Evolutionary conservation across 2,797 vertebrate genomes (phyloP), one percentile per base, ranked within the genome.

Genomic region (Microhierax caerulescens): DNA sequence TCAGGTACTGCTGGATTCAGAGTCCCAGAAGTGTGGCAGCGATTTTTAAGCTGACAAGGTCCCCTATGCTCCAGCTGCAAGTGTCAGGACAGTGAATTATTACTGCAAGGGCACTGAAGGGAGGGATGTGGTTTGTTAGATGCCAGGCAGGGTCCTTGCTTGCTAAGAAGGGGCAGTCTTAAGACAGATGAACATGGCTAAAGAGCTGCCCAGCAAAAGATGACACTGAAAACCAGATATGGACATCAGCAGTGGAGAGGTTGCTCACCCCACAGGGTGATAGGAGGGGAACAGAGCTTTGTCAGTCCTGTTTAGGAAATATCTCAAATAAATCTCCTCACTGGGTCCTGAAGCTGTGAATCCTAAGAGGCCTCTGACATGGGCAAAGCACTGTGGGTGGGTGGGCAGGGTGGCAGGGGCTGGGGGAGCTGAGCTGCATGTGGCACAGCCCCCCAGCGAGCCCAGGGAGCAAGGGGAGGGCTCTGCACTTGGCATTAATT

Each of bases 11-110:
- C 90, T 92, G 90, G 70, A 70, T 82, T 72, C 72, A 22, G 64
- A 91, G 47, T 50, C 94, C 60, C 94, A 91, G 78, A 92, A 75
- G 79, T 0, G 23, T 91, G 81, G 82, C 4, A 9, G 50, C 84
- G 93, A 79, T 93, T 95, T 95, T 88, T 88, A 93, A 96, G 61
- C 7, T 63, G 84, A 81, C 61, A 41, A 74, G n/a, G 78, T 91
- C 65, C 81, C 77, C 72, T 63, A 7, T 78, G 86, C 68, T 94
- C 54, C 57, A 73, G 60, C 54, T 87, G 86, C 79, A 76, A 47
- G 72, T 77, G 76, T 80, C 84, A 91, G 84, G 81, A 80, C 61
- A 92, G 30, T 5, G 7, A 93, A 80, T 96, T 96, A 85, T 75
- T 89, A 92, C 68, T 83, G 68, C 78, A 91, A 75, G 74, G 91